These are phyloP conservation scores for Siphamia tubifer DNA, from an alignment of 2,113 vertebrate species.

Conservation along the genomic window DNA sequence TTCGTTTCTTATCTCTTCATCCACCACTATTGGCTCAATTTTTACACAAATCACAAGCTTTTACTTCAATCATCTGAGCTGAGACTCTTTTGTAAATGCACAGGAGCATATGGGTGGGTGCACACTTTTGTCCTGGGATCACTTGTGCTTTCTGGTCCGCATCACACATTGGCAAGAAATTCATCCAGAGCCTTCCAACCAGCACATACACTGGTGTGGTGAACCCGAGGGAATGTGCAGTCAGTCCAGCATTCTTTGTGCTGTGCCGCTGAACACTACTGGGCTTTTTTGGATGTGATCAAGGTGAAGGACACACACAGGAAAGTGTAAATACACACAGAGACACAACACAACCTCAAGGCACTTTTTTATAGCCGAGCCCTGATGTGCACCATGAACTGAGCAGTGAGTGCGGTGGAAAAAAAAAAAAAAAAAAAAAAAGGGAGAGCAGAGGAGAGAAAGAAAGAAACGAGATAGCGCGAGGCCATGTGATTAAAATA, in stretches of 20 bases:
- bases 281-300: constrained; percentile 5
- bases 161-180: neutral
- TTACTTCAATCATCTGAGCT: neutral
- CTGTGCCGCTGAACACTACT: constrained; percentile 3
- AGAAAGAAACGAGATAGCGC: neutral
- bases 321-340: neutral
- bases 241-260: neutral
- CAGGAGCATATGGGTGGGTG: neutral
- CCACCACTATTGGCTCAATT: neutral
- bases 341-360: neutral
- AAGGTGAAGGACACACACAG: constrained; percentile 31
- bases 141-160: neutral
- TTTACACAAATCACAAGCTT: neutral
- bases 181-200: neutral
- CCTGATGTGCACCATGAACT: neutral
- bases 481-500: constrained; percentile 14
- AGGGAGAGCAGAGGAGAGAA: neutral
- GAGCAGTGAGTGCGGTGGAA: neutral
- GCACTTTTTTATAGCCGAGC: neutral
- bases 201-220: neutral
- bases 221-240: neutral
- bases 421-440: neutral
- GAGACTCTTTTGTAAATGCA: neutral
- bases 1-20: neutral
- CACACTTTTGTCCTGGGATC: constrained; percentile 5